phyloP scores from a whole-genome alignment of 2,888 invertebrate genomes.

The Brachypterus glaber region DNA sequence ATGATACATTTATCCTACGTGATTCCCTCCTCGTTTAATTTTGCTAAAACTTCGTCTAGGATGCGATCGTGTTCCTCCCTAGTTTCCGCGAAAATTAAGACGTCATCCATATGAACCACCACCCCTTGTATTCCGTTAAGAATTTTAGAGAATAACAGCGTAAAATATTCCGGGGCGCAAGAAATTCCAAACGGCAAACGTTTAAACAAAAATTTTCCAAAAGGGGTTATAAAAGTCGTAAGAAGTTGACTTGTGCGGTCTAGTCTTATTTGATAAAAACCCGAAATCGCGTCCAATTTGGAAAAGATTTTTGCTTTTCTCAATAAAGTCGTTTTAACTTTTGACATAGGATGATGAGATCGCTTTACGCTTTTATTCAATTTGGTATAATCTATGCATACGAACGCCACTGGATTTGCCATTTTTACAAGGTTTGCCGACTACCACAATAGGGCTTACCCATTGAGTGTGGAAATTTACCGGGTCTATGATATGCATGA shows the following conservation, averaged over 20 bases:
- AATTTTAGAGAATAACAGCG: slow-evolving; percentile 11
- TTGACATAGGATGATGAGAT: slow-evolving; percentile 23
- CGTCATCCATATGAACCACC: slow-evolving; percentile 16
- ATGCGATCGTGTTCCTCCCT: slow-evolving; percentile 21
- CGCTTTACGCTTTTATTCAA: slow-evolving; percentile 19
- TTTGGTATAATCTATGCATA: slow-evolving; percentile 19
- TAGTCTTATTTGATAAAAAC: slow-evolving; percentile 15
- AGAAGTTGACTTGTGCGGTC: slow-evolving; percentile 12
- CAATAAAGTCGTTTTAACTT: slow-evolving; percentile 23
- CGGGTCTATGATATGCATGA: slow-evolving; percentile 18
- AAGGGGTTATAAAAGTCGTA: slow-evolving; percentile 19
- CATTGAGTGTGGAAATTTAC: slow-evolving; percentile 14
- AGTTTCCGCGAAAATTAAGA: slow-evolving; percentile 16
- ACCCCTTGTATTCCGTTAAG: slow-evolving; percentile 13
- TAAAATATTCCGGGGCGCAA: slow-evolving; percentile 17
- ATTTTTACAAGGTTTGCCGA: slow-evolving; percentile 12
- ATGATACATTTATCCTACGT: slow-evolving; percentile 29
- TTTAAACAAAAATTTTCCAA: slow-evolving; percentile 16
- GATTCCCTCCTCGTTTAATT: slow-evolving; percentile 20
- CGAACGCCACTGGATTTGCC: too few species aligned
- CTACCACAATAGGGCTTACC: slow-evolving; percentile 19
- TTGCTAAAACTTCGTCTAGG: slow-evolving; percentile 19
- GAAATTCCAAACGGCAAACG: slow-evolving; percentile 15
- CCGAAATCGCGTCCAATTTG: slow-evolving; percentile 15
- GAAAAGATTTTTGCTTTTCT: slow-evolving; percentile 21